Percentiles rank a stretch among this genome's conserved stretches.
These are phyloP conservation scores for Tamias sibiricus DNA, from an alignment of 2,113 vertebrate species.

Conservation along the genomic window DNA sequence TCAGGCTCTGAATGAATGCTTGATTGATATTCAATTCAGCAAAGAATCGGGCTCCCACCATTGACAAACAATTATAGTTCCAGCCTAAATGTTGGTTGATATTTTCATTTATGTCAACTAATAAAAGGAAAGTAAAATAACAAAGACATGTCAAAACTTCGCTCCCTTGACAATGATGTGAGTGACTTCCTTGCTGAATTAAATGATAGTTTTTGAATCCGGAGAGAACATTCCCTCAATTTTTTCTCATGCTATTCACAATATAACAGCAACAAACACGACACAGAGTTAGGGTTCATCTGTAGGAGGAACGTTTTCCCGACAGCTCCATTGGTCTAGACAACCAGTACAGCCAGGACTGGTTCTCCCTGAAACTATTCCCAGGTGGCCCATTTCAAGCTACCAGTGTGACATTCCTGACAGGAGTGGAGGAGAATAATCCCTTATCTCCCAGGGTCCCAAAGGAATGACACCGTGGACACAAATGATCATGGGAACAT, in stretches of 20 bases:
- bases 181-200: neutral
- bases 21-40: neutral
- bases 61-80: neutral
- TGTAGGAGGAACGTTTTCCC: neutral
- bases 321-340: neutral
- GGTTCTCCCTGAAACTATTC: neutral
- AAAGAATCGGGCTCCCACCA: neutral
- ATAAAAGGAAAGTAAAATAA: neutral
- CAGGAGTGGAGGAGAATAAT: neutral
- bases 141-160: conserved; percentile 24
- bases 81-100: neutral
- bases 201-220: conserved; percentile 7
- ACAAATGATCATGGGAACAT: rapidly evolving
- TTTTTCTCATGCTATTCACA: neutral
- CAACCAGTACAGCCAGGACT: neutral
- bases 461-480: rapidly evolving
- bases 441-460: rapidly evolving
- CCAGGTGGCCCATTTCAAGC: neutral
- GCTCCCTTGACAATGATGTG: neutral
- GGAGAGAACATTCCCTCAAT: neutral
- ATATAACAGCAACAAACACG: neutral
- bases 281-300: neutral
- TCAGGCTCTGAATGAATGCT: neutral
- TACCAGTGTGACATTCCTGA: neutral
- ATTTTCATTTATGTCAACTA: neutral